Percentiles rank a stretch among this genome's conserved stretches.
Conservation (phyloP, 2,888 invertebrate genomes). For the Arge pagana region DNA sequence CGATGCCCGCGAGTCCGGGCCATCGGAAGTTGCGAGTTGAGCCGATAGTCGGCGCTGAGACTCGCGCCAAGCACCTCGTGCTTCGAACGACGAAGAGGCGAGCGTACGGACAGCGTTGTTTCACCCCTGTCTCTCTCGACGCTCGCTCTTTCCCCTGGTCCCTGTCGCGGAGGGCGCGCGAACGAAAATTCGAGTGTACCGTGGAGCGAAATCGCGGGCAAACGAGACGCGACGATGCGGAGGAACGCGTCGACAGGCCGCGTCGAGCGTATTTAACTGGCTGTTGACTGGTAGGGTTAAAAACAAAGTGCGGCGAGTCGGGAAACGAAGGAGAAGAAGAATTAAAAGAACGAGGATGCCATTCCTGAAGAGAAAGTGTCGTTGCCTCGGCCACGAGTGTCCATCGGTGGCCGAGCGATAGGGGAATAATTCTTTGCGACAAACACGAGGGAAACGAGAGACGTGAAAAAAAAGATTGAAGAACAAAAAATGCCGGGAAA, state of each 20-base stretch:
- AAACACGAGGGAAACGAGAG: too few relatives aligned
- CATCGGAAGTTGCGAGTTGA: slow-evolving; percentile 33
- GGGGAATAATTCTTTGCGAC: slow-evolving; percentile 13
- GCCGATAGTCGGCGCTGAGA: slow-evolving; percentile 52
- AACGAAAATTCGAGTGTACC: slow-evolving; percentile 29
- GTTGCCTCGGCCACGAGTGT: slow-evolving; percentile 42
- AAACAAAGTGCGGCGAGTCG: slow-evolving; percentile 1
- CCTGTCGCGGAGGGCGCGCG: slow-evolving; percentile 29
- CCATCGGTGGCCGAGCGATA: slow-evolving; percentile 22
- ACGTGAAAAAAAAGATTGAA: too few relatives aligned
- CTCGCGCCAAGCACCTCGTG: slow-evolving; percentile 45
- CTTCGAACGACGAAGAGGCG: slow-evolving; percentile 20
- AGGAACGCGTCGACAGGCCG: background rate
- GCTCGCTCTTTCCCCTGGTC: background rate
- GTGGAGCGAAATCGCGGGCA: background rate
- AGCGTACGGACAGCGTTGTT: background rate
- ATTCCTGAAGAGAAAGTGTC: slow-evolving; percentile 55
- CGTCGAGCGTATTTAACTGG: slow-evolving; percentile 11
- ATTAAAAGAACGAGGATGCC: slow-evolving; percentile 41
- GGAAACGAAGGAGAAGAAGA: too few relatives aligned
- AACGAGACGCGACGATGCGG: background rate
- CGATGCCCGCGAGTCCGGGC: slow-evolving; percentile 16
- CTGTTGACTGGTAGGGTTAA: background rate
- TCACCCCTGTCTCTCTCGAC: background rate
- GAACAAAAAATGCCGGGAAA: too few relatives aligned